Evolutionary conservation across 1,140 invertebrate species (phyloP).

Genomic region (Nephila pilipes): DNA sequence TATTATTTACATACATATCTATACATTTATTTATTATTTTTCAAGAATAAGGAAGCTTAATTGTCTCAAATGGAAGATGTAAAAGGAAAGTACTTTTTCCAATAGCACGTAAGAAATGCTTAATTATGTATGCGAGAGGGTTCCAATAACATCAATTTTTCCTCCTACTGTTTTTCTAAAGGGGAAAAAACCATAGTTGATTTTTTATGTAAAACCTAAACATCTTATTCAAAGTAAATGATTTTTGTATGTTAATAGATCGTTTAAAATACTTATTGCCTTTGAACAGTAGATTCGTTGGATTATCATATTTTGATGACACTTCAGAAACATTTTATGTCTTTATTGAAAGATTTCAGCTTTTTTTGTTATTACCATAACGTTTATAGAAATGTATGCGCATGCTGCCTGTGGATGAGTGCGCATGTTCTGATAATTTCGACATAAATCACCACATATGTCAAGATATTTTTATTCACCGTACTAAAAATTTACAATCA

Average conservation of each 20-base stretch:
- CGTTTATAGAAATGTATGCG: too few species aligned
- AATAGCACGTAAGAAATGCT: background rate
- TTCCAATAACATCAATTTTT: background rate
- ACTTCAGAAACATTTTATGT: slow-evolving; percentile 41
- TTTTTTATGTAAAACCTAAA: background rate
- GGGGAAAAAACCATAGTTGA: background rate
- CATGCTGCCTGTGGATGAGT: too few species aligned
- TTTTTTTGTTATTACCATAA: too few species aligned
- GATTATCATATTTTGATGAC: slow-evolving; percentile 33
- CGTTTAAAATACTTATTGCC: background rate
- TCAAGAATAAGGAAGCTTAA: background rate
- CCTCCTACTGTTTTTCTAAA: background rate
- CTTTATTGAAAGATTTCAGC: slow-evolving; percentile 29
- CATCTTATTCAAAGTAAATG: background rate
- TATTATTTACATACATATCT: slow-evolving; percentile 20
- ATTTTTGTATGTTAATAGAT: background rate
- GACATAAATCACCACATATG: too few species aligned
- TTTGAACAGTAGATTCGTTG: background rate
- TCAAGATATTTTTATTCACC: too few species aligned
- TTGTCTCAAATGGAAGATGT: background rate
- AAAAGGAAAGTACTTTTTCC: background rate
- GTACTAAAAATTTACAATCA: too few species aligned
- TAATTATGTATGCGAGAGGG: background rate
- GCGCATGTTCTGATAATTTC: too few species aligned
- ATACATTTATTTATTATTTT: slow-evolving; percentile 28